phyloP scores from a whole-genome alignment of 2,113 vertebrate species.

The Aphyosemion australe region DNA sequence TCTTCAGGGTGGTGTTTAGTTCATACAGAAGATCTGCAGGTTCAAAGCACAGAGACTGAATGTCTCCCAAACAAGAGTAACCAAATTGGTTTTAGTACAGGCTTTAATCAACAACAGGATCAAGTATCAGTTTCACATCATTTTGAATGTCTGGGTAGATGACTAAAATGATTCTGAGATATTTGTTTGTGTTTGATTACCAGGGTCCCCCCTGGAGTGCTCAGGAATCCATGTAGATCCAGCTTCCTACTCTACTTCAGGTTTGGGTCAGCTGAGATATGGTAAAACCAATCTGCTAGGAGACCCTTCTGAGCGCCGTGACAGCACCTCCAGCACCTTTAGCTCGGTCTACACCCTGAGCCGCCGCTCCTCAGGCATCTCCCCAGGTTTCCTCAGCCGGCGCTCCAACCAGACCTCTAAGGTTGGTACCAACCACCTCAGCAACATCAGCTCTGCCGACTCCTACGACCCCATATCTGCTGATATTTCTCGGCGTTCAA shows the following conservation, averaged over 20 bases:
- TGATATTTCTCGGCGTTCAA: constrained; percentile 89
- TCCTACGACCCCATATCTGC: constrained; percentile 92
- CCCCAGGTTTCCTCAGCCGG: constrained; percentile 90
- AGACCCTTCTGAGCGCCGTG: constrained; percentile 81
- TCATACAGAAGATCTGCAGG: too few species aligned
- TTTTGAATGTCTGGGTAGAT: too few species aligned
- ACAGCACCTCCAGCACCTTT: constrained; percentile 79
- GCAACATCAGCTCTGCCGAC: constrained; percentile 86
- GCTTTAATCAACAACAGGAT: too few species aligned
- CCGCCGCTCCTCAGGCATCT: constrained; percentile 92
- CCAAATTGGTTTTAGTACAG: too few species aligned
- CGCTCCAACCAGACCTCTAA: constrained; percentile 89
- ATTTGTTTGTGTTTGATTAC: not conserved
- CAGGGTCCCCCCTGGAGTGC: constrained; percentile 76
- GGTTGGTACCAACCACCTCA: constrained; percentile 78
- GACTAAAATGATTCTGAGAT: not conserved
- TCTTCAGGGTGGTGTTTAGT: too few species aligned
- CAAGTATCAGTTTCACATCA: too few species aligned
- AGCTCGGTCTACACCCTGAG: constrained; percentile 90
- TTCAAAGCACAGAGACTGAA: too few species aligned
- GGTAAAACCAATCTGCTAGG: constrained; percentile 81
- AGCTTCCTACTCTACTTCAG: constrained; percentile 74
- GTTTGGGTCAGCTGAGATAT: constrained; percentile 81
- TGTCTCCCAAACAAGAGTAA: too few species aligned
- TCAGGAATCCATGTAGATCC: constrained; percentile 75